A percentile compares a stretch with the other conserved stretches of the same genome.
Evolutionary conservation across 2,888 invertebrate genomes (phyloP).

Genomic region (Alloplasta piceator): DNA sequence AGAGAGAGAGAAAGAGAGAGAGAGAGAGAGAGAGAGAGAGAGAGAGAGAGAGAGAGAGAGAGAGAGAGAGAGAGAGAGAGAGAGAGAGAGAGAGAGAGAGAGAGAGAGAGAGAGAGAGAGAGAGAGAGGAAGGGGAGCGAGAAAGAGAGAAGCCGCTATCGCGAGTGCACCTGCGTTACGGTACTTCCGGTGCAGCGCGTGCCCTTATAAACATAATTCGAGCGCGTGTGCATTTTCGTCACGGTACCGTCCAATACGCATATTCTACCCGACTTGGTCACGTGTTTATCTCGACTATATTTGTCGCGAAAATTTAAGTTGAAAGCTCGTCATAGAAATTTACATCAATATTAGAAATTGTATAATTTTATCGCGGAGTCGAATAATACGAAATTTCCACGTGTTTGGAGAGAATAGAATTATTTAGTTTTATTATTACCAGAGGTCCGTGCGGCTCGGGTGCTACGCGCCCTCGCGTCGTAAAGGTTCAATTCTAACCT

Average conservation of each 20-base stretch:
- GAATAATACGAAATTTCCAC: not conserved
- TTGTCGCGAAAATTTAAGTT: not conserved
- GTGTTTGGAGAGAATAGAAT: too few species aligned
- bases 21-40: not conserved
- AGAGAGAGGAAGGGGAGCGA: slow-evolving; percentile 10
- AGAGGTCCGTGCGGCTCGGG: too few species aligned
- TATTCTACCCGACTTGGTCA: not conserved
- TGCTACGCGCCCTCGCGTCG: too few species aligned
- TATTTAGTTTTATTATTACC: too few species aligned
- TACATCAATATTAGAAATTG: not conserved
- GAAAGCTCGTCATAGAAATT: not conserved
- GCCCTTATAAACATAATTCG: slow-evolving; percentile 75
- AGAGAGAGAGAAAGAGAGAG: too few species aligned
- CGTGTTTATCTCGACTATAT: slow-evolving; percentile 7
- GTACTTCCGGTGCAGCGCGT: slow-evolving; percentile 77
- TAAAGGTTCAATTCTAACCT: too few species aligned
- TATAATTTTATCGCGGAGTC: not conserved
- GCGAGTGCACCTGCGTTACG: slow-evolving; percentile 74
- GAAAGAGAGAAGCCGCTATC: slow-evolving; percentile 33
- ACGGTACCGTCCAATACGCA: slow-evolving; percentile 52
- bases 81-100: not conserved
- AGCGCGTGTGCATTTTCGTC: slow-evolving; percentile 71
- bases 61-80: slow-evolving; percentile 46
- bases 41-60: slow-evolving; percentile 24
- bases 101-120: slow-evolving; percentile 52